These are phyloP conservation scores for Theristicus caerulescens DNA, from an alignment of 2,113 vertebrate species.

Conservation along the genomic window DNA sequence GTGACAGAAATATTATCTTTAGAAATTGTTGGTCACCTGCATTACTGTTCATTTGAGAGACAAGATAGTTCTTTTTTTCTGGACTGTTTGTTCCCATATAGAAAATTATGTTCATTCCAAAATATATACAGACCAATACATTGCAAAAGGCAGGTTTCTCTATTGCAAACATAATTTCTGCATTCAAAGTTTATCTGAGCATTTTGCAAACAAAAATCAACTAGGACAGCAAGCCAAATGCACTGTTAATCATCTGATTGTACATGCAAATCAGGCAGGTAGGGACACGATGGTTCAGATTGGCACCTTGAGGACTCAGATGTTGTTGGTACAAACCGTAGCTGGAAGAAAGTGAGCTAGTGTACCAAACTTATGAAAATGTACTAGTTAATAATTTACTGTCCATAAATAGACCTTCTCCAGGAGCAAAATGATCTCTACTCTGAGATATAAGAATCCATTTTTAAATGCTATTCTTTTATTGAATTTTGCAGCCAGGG, in stretches of 20 bases:
- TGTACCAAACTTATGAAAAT: not conserved
- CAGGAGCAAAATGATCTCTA: not conserved
- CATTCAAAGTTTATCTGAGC: not conserved
- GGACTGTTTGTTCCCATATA: not conserved
- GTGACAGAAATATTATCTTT: not conserved
- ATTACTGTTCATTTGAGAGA: not conserved
- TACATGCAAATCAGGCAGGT: slow-evolving; percentile 7
- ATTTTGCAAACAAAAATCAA: not conserved
- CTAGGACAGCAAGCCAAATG: not conserved
- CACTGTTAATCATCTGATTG: not conserved
- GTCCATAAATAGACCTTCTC: not conserved
- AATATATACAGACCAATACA: not conserved
- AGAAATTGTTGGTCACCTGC: not conserved
- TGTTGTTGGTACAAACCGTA: not conserved
- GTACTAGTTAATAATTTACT: not conserved
- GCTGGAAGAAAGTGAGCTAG: not conserved
- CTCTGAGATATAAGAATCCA: not conserved
- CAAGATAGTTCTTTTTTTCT: not conserved
- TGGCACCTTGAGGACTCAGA: not conserved
- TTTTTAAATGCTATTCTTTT: not conserved
- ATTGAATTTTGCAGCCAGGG: not conserved
- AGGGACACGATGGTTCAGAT: not conserved
- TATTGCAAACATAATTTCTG: not conserved
- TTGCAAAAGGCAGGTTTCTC: not conserved
- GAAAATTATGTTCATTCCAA: not conserved